Evolutionary conservation across 1,140 invertebrate species (phyloP).

Genomic region (Aphelinus atriplicis): DNA sequence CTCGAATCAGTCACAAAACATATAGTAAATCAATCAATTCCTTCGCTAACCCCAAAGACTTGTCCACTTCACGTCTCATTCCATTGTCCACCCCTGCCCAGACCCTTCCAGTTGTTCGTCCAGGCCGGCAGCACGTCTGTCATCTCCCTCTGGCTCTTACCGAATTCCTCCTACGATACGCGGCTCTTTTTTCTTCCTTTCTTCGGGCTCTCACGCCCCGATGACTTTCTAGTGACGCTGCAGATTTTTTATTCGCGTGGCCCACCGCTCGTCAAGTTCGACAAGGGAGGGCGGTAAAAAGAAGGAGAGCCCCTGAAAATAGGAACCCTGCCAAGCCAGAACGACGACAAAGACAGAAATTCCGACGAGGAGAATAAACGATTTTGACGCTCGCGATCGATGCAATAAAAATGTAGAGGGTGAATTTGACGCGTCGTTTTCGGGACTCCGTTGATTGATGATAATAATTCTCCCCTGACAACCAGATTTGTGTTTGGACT

Average conservation of each 20-base stretch:
- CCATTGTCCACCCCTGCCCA: background rate
- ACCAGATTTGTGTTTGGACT: too few species aligned
- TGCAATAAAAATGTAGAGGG: background rate
- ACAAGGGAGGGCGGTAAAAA: background rate
- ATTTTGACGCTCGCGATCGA: background rate
- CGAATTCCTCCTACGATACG: too few species aligned
- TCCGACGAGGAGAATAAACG: background rate
- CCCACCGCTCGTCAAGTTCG: conserved; percentile 21
- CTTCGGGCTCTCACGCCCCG: background rate
- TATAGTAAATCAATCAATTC: conserved; percentile 11
- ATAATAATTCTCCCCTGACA: too few species aligned
- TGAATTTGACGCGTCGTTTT: conserved; percentile 1
- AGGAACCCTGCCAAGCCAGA: background rate
- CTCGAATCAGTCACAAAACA: background rate
- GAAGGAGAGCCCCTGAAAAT: background rate
- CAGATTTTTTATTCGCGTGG: conserved; percentile 22
- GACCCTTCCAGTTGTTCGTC: background rate
- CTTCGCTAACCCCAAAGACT: background rate
- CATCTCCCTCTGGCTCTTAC: too few species aligned
- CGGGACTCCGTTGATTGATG: too few species aligned
- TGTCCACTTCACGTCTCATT: conserved; percentile 1
- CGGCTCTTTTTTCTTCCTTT: background rate
- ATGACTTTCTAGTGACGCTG: conserved; percentile 35
- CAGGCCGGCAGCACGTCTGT: too few species aligned
- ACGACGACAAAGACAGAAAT: too few species aligned